A percentile compares a stretch with the other conserved stretches of the same genome.
phyloP scores from a whole-genome alignment of 1,140 invertebrate species.

The Hypothenemus hampei region DNA sequence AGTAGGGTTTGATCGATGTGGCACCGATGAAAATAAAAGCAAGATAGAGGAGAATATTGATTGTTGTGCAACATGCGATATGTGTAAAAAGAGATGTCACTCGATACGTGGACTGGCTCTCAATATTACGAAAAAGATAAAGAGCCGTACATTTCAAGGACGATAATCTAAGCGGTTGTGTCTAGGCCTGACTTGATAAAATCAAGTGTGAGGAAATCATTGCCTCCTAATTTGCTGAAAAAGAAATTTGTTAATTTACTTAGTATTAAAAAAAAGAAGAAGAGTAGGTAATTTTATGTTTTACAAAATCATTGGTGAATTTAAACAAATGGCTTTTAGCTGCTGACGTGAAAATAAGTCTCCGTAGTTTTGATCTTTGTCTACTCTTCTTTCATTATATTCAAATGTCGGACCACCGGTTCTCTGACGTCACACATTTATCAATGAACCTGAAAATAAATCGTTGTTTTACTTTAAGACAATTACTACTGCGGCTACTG shows the following conservation, averaged over 20 bases:
- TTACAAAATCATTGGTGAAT: no score
- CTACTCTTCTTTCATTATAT: constrained; percentile 35
- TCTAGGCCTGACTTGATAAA: no score
- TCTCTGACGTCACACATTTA: constrained; percentile 38
- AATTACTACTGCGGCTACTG: constrained; percentile 25
- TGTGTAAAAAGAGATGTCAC: constrained; percentile 28
- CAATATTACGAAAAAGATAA: constrained; percentile 14
- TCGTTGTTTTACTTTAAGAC: constrained; percentile 17
- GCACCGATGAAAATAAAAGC: constrained; percentile 25
- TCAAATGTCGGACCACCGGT: constrained; percentile 41
- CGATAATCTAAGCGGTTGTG: no score
- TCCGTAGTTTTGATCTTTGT: constrained; percentile 16
- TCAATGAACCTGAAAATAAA: constrained; percentile 32
- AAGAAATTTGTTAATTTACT: no score
- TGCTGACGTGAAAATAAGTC: not conserved
- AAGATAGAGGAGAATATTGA: constrained; percentile 22
- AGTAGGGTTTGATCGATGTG: constrained; percentile 27
- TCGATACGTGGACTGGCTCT: constrained; percentile 17
- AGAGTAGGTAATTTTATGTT: no score
- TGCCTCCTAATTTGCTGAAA: no score
- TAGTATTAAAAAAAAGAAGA: no score
- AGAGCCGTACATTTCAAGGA: no score
- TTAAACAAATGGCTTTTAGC: no score
- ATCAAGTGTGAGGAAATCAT: no score
- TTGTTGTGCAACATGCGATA: constrained; percentile 26